Conservation (phyloP, 35 echinoderm and acorn worm genomes). For the Lytechinus pictus region DNA sequence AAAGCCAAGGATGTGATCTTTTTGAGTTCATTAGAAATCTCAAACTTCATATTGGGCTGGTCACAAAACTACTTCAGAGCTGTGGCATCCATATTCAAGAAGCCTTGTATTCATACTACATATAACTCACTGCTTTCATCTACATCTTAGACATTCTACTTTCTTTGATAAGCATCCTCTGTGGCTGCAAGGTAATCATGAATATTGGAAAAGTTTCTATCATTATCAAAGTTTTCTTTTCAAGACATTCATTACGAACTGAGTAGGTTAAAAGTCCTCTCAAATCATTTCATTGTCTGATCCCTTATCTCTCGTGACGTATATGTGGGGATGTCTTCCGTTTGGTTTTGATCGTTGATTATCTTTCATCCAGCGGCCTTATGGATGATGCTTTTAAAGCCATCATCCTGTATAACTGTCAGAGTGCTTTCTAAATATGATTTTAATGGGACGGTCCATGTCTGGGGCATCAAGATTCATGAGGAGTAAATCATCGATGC, state of each 20-base stretch:
- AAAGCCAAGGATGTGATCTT: no score
- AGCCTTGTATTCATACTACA: no score
- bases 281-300: neutral
- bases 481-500: neutral
- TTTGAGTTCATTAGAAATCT: no score
- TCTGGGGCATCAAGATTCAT: slow-evolving; percentile 31
- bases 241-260: neutral
- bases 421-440: slow-evolving; percentile 8
- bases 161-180: neutral
- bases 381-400: slow-evolving; percentile 12
- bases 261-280: neutral
- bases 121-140: no score
- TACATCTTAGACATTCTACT: no score
- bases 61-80: no score
- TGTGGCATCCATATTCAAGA: no score
- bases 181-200: neutral
- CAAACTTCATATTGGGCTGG: no score
- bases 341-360: neutral
- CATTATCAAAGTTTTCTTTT: neutral
- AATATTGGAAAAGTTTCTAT: neutral
- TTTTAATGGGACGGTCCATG: slow-evolving; percentile 14
- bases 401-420: slow-evolving; percentile 11
- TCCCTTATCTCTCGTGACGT: neutral
- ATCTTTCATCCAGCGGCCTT: neutral
- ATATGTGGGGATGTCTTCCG: neutral